Percentiles rank a stretch among this genome's conserved stretches.
phyloP scores from a whole-genome alignment of 1,140 invertebrate species.

The Goniozus legneri region DNA sequence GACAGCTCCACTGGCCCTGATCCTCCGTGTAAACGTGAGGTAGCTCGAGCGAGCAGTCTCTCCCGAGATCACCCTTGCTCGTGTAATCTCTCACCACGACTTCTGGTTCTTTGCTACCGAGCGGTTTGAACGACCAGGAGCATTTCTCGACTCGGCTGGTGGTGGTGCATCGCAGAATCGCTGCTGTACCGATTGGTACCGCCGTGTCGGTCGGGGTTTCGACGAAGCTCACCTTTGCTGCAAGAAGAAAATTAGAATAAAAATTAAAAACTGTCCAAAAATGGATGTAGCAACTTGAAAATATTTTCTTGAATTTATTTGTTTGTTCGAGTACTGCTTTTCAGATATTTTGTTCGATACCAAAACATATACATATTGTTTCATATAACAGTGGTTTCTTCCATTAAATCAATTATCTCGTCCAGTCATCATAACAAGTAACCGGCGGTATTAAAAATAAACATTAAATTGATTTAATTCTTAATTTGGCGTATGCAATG shows the following conservation, averaged over 20 bases:
- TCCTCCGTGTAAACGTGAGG: constrained; percentile 33
- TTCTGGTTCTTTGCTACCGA: constrained; percentile 29
- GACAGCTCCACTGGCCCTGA: constrained; percentile 48
- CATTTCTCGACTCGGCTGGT: constrained; percentile 46
- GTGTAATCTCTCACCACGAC: constrained; percentile 38
- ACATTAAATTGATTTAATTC: no score
- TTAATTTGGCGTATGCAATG: no score
- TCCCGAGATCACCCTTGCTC: constrained; percentile 41
- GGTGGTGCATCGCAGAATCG: constrained; percentile 40
- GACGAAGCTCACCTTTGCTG: constrained; percentile 44
- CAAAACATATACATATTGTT: no score
- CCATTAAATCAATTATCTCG: no score
- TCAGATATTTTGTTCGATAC: no score
- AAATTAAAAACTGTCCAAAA: background rate
- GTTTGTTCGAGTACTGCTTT: no score
- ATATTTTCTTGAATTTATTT: no score
- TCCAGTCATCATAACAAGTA: no score
- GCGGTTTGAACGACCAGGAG: constrained; percentile 43
- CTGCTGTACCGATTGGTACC: constrained; percentile 33
- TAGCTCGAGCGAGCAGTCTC: constrained; percentile 45
- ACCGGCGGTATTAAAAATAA: no score
- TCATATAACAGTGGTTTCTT: no score
- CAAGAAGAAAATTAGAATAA: constrained; percentile 21
- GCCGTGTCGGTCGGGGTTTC: constrained; percentile 40
- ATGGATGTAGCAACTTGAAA: background rate